Conservation (phyloP, 2,888 invertebrate species). For the Lithophane socia region DNA sequence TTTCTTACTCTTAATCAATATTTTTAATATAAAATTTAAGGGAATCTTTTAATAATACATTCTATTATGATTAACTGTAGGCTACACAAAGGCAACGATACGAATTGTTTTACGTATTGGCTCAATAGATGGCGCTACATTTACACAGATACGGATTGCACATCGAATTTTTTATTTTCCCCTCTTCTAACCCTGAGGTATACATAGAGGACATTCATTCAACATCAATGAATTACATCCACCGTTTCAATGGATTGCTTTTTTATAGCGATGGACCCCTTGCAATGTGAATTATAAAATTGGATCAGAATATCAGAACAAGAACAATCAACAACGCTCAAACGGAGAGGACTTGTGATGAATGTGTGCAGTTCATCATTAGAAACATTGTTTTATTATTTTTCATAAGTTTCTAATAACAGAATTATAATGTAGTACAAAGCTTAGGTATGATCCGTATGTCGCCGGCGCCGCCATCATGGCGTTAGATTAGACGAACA, state of each 20-base stretch:
- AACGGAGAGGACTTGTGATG: constrained; percentile 85
- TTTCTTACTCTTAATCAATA: constrained; percentile 23
- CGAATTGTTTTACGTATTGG: constrained; percentile 16
- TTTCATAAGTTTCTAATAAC: constrained; percentile 87
- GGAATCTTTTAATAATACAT: constrained; percentile 2
- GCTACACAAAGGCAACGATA: neutral
- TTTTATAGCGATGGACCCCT: constrained; percentile 19
- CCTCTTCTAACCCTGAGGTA: constrained; percentile 43
- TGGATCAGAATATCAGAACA: constrained; percentile 85
- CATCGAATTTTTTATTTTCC: constrained; percentile 27
- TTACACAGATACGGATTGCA: constrained; percentile 19
- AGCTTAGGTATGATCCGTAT: constrained; percentile 57
- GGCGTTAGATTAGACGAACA: constrained; percentile 92
- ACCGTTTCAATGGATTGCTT: constrained; percentile 38
- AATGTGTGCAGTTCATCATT: constrained; percentile 75
- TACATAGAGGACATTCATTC: constrained; percentile 3
- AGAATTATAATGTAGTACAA: constrained; percentile 88
- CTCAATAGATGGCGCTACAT: constrained; percentile 59
- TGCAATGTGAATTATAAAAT: constrained; percentile 20
- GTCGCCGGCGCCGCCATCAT: constrained; percentile 88
- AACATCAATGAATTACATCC: constrained; percentile 52
- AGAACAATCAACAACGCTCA: constrained; percentile 82
- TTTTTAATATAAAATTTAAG: neutral
- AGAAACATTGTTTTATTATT: constrained; percentile 80
- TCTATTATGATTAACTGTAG: neutral